phyloP scores from a whole-genome alignment of 2,113 vertebrate species.

The Carettochelys insculpta region DNA sequence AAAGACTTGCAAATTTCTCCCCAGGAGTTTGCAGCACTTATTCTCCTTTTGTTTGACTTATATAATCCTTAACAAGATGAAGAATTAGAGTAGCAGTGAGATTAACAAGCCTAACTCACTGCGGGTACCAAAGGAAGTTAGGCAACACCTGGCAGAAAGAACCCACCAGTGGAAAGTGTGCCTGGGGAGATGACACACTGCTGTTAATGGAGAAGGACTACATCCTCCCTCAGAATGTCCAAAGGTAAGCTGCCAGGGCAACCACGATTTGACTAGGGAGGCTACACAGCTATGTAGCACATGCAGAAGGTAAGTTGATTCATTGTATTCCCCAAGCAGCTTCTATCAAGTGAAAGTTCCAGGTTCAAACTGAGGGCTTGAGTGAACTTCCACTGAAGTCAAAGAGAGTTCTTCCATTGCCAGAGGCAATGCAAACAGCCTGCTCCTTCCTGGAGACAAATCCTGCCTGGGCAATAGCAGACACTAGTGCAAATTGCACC shows the following conservation, averaged over 20 bases:
- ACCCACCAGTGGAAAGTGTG: not conserved
- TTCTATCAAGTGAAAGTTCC: not conserved
- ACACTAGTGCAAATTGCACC: not conserved
- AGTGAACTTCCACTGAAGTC: not conserved
- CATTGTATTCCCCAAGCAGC: not conserved
- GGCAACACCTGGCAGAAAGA: not conserved
- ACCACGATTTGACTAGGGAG: not conserved
- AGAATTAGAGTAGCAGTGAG: not conserved
- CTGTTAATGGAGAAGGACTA: not conserved
- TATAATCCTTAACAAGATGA: not conserved
- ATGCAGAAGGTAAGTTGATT: not conserved
- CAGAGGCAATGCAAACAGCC: not conserved
- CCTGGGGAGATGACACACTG: not conserved
- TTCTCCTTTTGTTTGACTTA: not conserved
- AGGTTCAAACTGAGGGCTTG: not conserved
- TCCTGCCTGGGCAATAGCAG: not conserved
- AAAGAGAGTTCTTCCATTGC: not conserved
- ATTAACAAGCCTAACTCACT: not conserved
- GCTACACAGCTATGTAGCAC: not conserved
- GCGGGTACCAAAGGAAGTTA: not conserved
- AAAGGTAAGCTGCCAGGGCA: not conserved
- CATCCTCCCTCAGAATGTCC: not conserved
- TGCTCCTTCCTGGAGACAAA: not conserved
- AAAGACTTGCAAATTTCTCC: not conserved
- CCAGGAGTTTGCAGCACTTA: not conserved